These are phyloP conservation scores for Canis aureus DNA, from an alignment of 2,113 vertebrate species.

Conservation along the genomic window DNA sequence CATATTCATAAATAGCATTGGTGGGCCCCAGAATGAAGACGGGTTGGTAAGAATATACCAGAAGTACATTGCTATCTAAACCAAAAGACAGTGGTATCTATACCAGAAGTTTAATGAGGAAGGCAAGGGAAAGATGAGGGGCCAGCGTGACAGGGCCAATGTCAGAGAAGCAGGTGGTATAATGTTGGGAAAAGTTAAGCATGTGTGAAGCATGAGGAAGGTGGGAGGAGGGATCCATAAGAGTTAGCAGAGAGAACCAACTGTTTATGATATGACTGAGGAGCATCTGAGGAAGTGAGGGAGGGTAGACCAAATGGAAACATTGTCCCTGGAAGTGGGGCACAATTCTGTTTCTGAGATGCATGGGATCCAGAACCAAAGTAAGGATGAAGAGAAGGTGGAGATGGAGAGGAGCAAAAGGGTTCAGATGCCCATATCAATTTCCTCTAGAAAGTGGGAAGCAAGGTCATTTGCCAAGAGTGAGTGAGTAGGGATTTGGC, in stretches of 20 bases:
- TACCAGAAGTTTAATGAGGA: neutral
- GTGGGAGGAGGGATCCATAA: neutral
- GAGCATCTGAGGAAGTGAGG: neutral
- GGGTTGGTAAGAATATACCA: neutral
- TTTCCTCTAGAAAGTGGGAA: neutral
- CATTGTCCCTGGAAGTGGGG: no score
- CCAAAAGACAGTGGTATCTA: neutral
- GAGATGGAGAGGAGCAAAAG: neutral
- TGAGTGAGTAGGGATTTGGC: neutral
- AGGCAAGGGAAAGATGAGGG: neutral
- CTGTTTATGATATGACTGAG: neutral
- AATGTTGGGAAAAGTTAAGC: neutral
- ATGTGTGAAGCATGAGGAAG: neutral
- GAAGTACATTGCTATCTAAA: neutral
- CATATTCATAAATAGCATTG: neutral
- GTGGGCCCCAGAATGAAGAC: neutral
- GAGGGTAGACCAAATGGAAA: neutral
- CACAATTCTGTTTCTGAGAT: neutral
- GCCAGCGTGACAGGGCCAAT: neutral
- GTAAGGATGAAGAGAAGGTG: neutral
- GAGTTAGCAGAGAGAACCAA: neutral
- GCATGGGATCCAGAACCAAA: neutral
- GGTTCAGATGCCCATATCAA: accelerated
- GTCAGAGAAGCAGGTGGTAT: neutral
- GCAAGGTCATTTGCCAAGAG: neutral